Base-by-base conservation (phyloP, 2,113 vertebrate species). In the Marcusenius ussheri region DNA sequence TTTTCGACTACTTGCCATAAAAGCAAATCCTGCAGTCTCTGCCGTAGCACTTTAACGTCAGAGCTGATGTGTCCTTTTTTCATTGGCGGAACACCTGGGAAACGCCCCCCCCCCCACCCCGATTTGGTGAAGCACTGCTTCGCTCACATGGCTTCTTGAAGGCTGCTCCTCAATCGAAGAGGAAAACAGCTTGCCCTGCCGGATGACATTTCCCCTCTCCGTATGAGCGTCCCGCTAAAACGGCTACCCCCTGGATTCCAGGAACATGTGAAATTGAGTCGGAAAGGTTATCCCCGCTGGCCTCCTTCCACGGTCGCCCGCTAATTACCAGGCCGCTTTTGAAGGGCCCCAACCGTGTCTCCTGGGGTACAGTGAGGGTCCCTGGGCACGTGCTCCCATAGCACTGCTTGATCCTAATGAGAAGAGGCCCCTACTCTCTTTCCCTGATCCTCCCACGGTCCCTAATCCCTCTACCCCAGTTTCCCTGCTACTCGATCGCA, bases 161-260 rank as follows among this genome's bases (percentile, higher is more conserved):
- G 70, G 5, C 4, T 39, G 17, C 5, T 80, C 49, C 45, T 93
- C 90, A 90, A 93, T 92, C 91, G 89, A n/a, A 90, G 92, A 89
- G 91, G 92, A 90, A 92, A 93, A 90, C 89, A 93, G 90, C 92
- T 93, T 88, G 88, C 89, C 88, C 53, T 91, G 92, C 93, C 89
- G 92, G 88, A 92, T 94, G 94, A 95, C 94, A 95, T 95, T 95
- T 95, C 93, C 93, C 92, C 89, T 89, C 89, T 91, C 91, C 9
- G 58, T 88, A 35, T 93, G 70, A 93, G 90, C 89, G 89, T 92
- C 91, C 89, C 91, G 90, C 88, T 87, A 74, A 91, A 89, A 90
- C 50, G 31, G 87, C 58, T 53, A 83, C 89, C 49, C 46, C 11
- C 89, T 91, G 90, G 46, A 47, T 51, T 90, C 39, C 89, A 83